phyloP scores from a whole-genome alignment of 1,140 invertebrate species.

The Spodoptera frugiperda region DNA sequence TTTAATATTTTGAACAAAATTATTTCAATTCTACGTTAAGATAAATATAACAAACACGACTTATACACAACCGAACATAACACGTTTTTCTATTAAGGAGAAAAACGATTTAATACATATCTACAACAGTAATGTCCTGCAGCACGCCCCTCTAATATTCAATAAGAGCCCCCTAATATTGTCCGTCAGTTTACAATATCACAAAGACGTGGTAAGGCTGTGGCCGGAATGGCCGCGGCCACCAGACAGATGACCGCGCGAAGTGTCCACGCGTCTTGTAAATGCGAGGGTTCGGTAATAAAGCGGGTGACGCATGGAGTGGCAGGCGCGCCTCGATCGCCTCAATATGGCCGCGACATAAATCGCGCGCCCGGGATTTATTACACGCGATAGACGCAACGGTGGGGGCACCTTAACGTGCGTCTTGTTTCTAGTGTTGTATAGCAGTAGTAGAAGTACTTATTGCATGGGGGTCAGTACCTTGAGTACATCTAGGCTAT shows the following conservation, averaged over 20 bases:
- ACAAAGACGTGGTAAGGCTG: not conserved
- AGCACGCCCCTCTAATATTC: not conserved
- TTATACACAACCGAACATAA: no score
- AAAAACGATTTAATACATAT: no score
- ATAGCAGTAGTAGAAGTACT: no score
- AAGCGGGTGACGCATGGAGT: slow-evolving; percentile 24
- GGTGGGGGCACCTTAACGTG: not conserved
- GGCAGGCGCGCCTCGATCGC: slow-evolving; percentile 29
- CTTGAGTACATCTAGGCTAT: no score
- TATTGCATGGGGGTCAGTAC: no score
- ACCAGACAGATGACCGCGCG: not conserved
- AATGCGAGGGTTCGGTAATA: slow-evolving; percentile 21
- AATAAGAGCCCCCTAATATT: no score
- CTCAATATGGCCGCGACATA: slow-evolving; percentile 17
- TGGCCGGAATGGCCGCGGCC: not conserved
- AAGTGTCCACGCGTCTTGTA: slow-evolving; percentile 16
- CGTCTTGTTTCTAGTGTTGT: not conserved
- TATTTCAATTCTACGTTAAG: no score
- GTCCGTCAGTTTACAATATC: slow-evolving; percentile 28
- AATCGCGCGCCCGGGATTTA: slow-evolving; percentile 30
- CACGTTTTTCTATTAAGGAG: no score
- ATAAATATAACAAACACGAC: no score
- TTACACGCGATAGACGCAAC: not conserved
- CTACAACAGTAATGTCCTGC: not conserved
- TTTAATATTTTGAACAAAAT: no score